Conservation (phyloP, 1,140 invertebrate genomes). For the Drosophila elegans region DNA sequence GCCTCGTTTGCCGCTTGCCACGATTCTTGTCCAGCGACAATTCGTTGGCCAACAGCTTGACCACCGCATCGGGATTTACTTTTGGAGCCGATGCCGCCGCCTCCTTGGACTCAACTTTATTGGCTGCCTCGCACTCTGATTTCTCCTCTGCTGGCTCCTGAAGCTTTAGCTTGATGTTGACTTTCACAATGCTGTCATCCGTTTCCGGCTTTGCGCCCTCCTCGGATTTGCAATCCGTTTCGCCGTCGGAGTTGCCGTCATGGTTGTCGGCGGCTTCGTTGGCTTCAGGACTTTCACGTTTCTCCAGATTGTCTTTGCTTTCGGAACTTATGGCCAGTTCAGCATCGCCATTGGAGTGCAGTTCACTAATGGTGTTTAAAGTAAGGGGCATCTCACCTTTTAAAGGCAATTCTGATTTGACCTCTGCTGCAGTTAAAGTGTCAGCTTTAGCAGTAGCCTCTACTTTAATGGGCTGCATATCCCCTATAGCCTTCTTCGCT, state of each 20-base stretch:
- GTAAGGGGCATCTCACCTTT: background rate
- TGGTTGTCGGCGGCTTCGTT: background rate
- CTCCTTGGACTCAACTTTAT: slow-evolving; percentile 4
- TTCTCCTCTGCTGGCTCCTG: slow-evolving; percentile 13
- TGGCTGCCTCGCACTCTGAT: background rate
- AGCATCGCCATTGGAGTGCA: background rate
- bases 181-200: background rate
- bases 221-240: background rate
- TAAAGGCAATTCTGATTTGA: background rate
- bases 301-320: background rate
- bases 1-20: slow-evolving; percentile 28
- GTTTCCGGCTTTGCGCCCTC: background rate
- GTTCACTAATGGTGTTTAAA: background rate
- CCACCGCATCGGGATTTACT: slow-evolving; percentile 40
- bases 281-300: background rate
- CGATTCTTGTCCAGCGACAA: slow-evolving; percentile 44
- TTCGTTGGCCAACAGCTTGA: slow-evolving; percentile 59
- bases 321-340: background rate
- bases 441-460: background rate
- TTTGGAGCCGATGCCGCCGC: background rate
- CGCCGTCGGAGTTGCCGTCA: background rate
- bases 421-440: background rate
- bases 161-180: slow-evolving; percentile 17
- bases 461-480: background rate
- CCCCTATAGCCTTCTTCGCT: background rate